Evolutionary conservation across 2,888 invertebrate species (phyloP), one percentile per base, ranked within the genome.

Genomic region (Drosophila suboccidentalis): DNA sequence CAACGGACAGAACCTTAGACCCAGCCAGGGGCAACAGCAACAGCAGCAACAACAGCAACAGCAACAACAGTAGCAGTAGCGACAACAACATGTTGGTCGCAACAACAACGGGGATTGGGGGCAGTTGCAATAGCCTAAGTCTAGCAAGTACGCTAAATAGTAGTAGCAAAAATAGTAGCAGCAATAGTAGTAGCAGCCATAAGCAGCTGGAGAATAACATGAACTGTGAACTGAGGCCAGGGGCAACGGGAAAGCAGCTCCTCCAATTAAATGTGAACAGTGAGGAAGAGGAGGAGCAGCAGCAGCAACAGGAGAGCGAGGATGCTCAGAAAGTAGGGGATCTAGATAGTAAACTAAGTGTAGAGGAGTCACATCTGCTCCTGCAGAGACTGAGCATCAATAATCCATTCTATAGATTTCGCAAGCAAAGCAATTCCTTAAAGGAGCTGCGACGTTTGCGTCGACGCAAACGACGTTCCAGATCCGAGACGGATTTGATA

Each of bases 391-490:
- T 92, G n/a, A 90, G 90, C 66, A 90, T 91, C 15, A 92, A 91
- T 60, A 92, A 92, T 88, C 92, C 92, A 0, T 92, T 92, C 71
- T 92, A 92, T 83, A 83, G 91, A 68, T 92, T 92, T 76, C 90
- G 90, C 76, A 92, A 92, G 67, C 91, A 92, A 64, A 92, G 92
- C 61, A 80, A 89, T 47, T 92, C 92, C 9, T 71, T 92, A 29
- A 89, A 87, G 51, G 87, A 90, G 67, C 75, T 85, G 58, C 68
- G 75, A n/a, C 81, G 76, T 10, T n/a, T 57, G 55, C 74, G 74
- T 1, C 67, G 67, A 8, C 68, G 58, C 29, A 75, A 79, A 49
- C 80, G 90, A 29, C 83, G 87, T 5, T 74, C 71, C 17, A 87
- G 89, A 54, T 92, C 92, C 53, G 92, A 92, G 49, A 81, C 90